phyloP scores from a whole-genome alignment of 2,113 vertebrate genomes.

The Pangasianodon gigas region DNA sequence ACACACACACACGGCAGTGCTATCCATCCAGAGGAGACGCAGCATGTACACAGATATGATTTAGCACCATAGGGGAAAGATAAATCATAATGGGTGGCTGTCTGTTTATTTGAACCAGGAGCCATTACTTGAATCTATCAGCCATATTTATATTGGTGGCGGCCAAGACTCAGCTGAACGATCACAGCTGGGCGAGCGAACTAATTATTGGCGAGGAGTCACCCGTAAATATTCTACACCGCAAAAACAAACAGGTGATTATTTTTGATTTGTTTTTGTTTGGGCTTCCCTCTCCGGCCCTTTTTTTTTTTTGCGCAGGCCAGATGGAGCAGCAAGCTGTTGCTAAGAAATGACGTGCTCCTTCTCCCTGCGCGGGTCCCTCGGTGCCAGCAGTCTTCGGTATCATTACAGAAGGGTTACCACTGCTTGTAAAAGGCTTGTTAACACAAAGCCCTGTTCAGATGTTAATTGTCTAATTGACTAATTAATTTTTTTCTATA shows the following conservation, averaged over 20 bases:
- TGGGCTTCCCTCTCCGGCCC: conserved; percentile 29
- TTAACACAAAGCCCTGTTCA: conserved; percentile 84
- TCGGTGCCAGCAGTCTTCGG: conserved; percentile 68
- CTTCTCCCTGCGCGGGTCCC: conserved; percentile 68
- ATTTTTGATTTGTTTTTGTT: conserved; percentile 55
- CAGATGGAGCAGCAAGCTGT: conserved; percentile 58
- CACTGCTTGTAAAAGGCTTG: conserved; percentile 81
- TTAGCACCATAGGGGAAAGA: conserved; percentile 68
- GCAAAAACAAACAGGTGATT: conserved; percentile 52
- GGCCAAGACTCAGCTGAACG: conserved; percentile 70
- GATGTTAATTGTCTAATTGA: conserved; percentile 86
- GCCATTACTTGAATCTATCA: conserved; percentile 76
- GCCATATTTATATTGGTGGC: conserved; percentile 70
- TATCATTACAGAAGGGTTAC: conserved; percentile 78
- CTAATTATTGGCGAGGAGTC: conserved; percentile 46
- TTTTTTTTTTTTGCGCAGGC: conserved; percentile 11
- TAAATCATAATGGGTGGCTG: conserved; percentile 64
- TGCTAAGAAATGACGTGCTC: conserved; percentile 40
- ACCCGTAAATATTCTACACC: conserved; percentile 38
- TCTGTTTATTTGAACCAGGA: conserved; percentile 79
- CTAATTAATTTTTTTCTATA: conserved; percentile 82
- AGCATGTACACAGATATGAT: conserved; percentile 71
- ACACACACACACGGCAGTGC: neutral
- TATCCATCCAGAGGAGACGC: conserved; percentile 66
- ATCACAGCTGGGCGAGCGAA: conserved; percentile 59